These are phyloP conservation scores for Plotosus lineatus DNA, from an alignment of 2,113 vertebrate genomes.

Conservation along the genomic window DNA sequence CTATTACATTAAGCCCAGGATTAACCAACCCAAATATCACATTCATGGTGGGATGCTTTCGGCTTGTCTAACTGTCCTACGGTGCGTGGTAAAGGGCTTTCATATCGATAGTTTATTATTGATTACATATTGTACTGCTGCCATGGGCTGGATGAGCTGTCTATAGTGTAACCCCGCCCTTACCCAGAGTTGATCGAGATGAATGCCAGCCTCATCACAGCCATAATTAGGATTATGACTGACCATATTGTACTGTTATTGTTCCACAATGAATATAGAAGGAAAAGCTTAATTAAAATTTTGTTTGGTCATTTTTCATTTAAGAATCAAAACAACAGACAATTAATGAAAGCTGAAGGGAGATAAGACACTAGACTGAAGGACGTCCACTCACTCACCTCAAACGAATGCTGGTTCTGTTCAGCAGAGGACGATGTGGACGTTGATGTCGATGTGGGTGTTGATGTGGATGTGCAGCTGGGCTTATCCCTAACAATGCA, in stretches of 20 bases:
- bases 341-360: background rate
- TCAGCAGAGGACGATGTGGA: conserved; percentile 77
- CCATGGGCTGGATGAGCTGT: too few species aligned
- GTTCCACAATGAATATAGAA: background rate
- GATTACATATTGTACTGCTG: background rate
- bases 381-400: conserved; percentile 71
- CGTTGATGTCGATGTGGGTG: too few species aligned
- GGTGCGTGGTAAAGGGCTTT: too few species aligned
- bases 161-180: too few species aligned
- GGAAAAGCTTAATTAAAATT: background rate
- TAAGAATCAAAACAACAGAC: background rate
- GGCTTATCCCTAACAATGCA: conserved; percentile 81
- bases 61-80: background rate
- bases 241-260: too few species aligned
- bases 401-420: conserved; percentile 79
- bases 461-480: too few species aligned
- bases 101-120: background rate
- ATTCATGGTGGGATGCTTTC: background rate
- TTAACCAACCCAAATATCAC: background rate
- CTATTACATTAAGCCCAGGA: background rate
- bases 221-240: too few species aligned
- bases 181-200: too few species aligned
- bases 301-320: background rate
- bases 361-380: background rate
- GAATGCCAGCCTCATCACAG: too few species aligned